These are phyloP conservation scores for Pinna nobilis DNA, from an alignment of 1,140 invertebrate genomes.

Conservation along the genomic window DNA sequence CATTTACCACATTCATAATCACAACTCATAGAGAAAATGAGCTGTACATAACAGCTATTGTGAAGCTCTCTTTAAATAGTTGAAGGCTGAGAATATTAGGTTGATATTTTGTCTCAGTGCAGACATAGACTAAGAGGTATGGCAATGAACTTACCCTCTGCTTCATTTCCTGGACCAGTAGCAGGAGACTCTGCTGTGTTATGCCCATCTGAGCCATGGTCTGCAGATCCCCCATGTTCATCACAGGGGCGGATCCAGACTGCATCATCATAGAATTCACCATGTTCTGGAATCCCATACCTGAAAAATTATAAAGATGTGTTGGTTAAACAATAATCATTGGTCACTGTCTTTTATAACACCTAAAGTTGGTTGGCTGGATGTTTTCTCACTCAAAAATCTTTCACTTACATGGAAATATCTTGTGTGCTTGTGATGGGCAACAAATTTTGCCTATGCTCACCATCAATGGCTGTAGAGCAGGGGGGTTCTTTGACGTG, in stretches of 20 bases:
- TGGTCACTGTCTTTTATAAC: neutral
- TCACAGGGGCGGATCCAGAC: neutral
- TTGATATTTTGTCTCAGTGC: neutral
- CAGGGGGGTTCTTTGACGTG: too few relatives aligned
- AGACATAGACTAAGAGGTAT: neutral
- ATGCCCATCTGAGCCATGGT: constrained; percentile 6
- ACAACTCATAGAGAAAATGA: too few relatives aligned
- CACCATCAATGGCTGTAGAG: too few relatives aligned
- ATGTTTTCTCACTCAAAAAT: too few relatives aligned
- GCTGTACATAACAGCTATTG: too few relatives aligned
- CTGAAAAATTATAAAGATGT: neutral
- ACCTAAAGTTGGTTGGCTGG: too few relatives aligned
- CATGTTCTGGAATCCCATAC: constrained; percentile 11
- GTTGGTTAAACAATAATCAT: neutral
- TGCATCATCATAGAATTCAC: constrained; percentile 6
- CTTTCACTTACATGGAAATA: too few relatives aligned
- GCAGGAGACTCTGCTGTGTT: constrained; percentile 35
- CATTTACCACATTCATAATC: too few relatives aligned
- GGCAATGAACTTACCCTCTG: constrained; percentile 19
- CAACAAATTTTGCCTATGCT: too few relatives aligned
- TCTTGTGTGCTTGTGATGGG: too few relatives aligned
- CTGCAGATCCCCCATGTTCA: neutral
- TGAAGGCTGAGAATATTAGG: too few relatives aligned
- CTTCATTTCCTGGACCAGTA: constrained; percentile 44
- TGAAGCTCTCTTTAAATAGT: too few relatives aligned